phyloP scores from a whole-genome alignment of 2,888 invertebrate genomes.

The Coremacera marginata region DNA sequence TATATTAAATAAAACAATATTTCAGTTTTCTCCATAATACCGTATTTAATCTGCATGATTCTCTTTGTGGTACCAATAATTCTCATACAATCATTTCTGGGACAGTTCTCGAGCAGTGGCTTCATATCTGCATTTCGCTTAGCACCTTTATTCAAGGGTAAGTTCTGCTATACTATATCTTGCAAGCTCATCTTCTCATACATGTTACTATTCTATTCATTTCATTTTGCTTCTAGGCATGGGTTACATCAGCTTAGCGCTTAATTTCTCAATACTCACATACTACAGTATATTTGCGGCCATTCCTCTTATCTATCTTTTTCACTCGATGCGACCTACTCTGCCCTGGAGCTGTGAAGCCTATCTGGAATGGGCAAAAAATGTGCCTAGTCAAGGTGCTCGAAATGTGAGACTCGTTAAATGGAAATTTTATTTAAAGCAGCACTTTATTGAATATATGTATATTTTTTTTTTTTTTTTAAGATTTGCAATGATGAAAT shows the following conservation, averaged over 20 bases:
- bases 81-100: conserved; percentile 86
- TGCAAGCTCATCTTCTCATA: too few species aligned
- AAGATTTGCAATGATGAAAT: conserved; percentile 13
- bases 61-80: conserved; percentile 87
- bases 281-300: conserved; percentile 88
- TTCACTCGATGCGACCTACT: conserved; percentile 76
- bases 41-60: conserved; percentile 74
- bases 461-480: not conserved
- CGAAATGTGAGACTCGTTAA: not conserved
- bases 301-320: conserved; percentile 84
- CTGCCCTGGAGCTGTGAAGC: conserved; percentile 87
- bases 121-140: conserved; percentile 85
- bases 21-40: conserved; percentile 43
- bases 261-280: conserved; percentile 82
- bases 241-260: conserved; percentile 83
- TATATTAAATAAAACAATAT: not conserved
- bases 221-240: conserved; percentile 74
- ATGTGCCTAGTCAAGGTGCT: not conserved
- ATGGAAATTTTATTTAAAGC: not conserved
- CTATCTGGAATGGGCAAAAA: conserved; percentile 43
- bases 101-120: conserved; percentile 87
- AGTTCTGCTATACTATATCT: not conserved
- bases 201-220: too few species aligned
- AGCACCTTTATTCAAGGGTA: conserved; percentile 89
- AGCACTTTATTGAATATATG: not conserved